Evolutionary conservation across 2,888 invertebrate species (phyloP), one percentile per base, ranked within the genome.

Genomic region (Campoplex capitator): DNA sequence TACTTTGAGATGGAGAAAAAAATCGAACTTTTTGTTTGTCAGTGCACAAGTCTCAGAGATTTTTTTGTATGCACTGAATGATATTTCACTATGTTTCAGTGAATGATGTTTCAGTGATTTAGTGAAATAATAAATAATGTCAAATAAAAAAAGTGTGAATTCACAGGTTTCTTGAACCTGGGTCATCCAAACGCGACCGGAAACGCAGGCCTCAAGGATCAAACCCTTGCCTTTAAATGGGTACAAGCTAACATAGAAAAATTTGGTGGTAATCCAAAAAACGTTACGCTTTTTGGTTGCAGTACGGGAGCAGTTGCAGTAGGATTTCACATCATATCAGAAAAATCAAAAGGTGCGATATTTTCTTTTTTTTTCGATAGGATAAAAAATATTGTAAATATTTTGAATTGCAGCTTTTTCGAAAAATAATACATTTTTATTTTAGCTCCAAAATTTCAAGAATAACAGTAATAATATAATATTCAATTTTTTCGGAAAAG

Each of bases 161-260:
- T 54, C 13, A 28, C 45, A 91, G 95, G 93, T 94, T 95, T n/a
- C 92, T 94, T 89, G 95, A 88, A 85, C 38, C 38, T 91, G 0
- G 86, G 88, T 65, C 90, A 91, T 79, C 86, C 82, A 2, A 87
- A 89, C 58, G 90, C 90, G 11, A 84, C 89, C 0, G 92, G 92
- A n/a, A 92, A 92, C 76, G 89, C 85, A 38, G 92, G 89, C n/a
- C 81, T 92, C 2, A 95, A 95, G 91, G 96, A 96, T 89, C 95
- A 95, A 93, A 95, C 95, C 9, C 93, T 94, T 89, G 95, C 95
- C 18, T 92, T 96, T 0, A 95, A 95, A 90, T 96, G 96, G 96
- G 92, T 96, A 0, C 94, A 95, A 87, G 89, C 93, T 65, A 96
- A 96, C 89, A 95, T 96, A 42, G 84, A 84, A 2, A 92, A 93